Evolutionary conservation across 2,797 vertebrate species (phyloP).

Genomic region (Lutjanus campechanus): DNA sequence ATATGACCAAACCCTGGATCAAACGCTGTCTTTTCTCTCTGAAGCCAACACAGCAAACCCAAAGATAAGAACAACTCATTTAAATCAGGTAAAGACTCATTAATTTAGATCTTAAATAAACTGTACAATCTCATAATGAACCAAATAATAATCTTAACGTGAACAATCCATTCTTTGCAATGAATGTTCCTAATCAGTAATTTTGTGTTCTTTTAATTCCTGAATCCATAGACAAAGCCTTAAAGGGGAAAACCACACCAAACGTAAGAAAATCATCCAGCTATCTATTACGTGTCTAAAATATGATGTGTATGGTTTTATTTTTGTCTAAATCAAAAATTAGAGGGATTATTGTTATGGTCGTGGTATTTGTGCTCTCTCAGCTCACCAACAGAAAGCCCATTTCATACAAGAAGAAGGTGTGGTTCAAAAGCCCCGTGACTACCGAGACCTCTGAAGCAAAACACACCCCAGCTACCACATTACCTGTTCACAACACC

Average conservation of each 20-base stretch:
- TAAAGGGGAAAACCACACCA: conserved; percentile 17
- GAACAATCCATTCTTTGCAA: neutral
- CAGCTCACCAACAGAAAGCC: conserved; percentile 51
- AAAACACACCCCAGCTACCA: neutral
- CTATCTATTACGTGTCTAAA: neutral
- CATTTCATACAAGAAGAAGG: conserved; percentile 72
- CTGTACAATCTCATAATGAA: neutral
- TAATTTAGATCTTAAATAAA: neutral
- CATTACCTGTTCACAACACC: neutral
- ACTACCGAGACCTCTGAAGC: neutral
- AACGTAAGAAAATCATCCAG: conserved; percentile 45
- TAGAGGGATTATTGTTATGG: neutral
- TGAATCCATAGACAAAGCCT: conserved; percentile 35
- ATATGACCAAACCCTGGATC: neutral
- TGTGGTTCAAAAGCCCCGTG: conserved; percentile 73
- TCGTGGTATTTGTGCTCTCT: conserved; percentile 11
- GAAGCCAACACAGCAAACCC: conserved; percentile 17
- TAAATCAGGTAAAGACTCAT: conserved; percentile 46
- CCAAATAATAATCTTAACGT: neutral
- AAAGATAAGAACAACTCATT: conserved; percentile 4
- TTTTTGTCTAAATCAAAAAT: neutral
- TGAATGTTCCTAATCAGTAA: neutral
- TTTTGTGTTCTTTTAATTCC: conserved; percentile 18
- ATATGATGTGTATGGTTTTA: neutral
- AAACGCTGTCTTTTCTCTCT: conserved; percentile 14